Evolutionary conservation across 2,113 vertebrate genomes (phyloP), one percentile per base, ranked within the genome.

Genomic region (Psettodes erumei): DNA sequence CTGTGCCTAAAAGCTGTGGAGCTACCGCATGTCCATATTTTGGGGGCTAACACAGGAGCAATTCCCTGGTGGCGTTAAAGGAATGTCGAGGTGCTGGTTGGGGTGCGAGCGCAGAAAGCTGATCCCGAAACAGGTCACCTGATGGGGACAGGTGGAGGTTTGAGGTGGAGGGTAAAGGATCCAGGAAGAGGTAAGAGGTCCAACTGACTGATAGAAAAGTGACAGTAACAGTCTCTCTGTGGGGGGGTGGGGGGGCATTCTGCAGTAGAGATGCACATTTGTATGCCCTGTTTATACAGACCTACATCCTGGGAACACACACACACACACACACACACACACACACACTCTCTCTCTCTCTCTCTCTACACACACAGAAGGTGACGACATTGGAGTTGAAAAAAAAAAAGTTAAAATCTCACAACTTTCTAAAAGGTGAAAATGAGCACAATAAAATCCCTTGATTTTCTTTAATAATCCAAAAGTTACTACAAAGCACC

Each of bases 51-150:
- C 7, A 53, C 11, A 27, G 60, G 48, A 75, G 69, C 67, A 68
- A 63, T n/a, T 68, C 71, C 60, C 58, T 56, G 85, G 74, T 30
- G 66, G 43, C 62, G 75, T 86, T 53, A n/a, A n/a, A 82, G 92
- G 93, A 94, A 94, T 93, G 93, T 91, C 30, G 32, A 84, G 89
- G 86, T 87, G 68, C 65, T 80, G 45, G 72, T 72, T 77, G 53
- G 71, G 78, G 77, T 18, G 30, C 47, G 66, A 43, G 60, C 43
- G 71, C 74, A 82, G 70, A 79, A 28, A 82, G 60, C 71, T 75
- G 82, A 83, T 86, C 86, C 64, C 58, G 62, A 37, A 73, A 63
- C 47, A n/a, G 43, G 75, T 82, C 73, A 82, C 66, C 71, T 78
- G 77, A 67, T n/a, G 1, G 42, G 42, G 37, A n/a, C 51, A 63